phyloP scores from a whole-genome alignment of 1,140 invertebrate genomes.

The Asobara japonica region DNA sequence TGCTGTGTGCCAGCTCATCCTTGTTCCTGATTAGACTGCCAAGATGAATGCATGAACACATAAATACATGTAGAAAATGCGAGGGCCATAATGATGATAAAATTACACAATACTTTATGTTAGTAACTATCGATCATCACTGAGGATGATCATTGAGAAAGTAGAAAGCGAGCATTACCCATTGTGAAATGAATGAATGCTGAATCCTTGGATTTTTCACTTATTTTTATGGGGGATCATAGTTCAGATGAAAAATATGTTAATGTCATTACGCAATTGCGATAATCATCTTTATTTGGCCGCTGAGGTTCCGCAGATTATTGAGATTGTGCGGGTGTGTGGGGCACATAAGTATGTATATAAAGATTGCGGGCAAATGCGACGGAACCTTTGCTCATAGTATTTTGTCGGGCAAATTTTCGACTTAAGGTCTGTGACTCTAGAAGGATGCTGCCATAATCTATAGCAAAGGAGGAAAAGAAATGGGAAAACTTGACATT shows the following conservation, averaged over 20 bases:
- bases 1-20: slow-evolving; percentile 1
- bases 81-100: background rate
- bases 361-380: too few relatives aligned
- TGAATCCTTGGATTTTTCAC: background rate
- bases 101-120: slow-evolving; percentile 29
- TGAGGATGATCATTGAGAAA: slow-evolving; percentile 31
- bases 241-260: background rate
- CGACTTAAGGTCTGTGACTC: too few relatives aligned
- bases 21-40: background rate
- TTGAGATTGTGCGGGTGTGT: too few relatives aligned
- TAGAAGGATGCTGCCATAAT: too few relatives aligned
- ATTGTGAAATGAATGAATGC: slow-evolving; percentile 27
- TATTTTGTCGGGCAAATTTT: too few relatives aligned
- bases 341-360: too few relatives aligned
- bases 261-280: background rate
- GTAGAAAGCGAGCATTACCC: slow-evolving; percentile 29
- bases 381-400: too few relatives aligned
- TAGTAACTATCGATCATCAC: slow-evolving; percentile 29
- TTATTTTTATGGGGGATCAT: background rate
- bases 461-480: too few relatives aligned
- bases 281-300: background rate
- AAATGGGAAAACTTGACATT: too few relatives aligned
- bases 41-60: background rate
- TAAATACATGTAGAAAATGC: background rate
- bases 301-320: too few relatives aligned